Evolutionary conservation across 2,797 vertebrate species (phyloP).

Genomic region (Cebuella pygmaea): DNA sequence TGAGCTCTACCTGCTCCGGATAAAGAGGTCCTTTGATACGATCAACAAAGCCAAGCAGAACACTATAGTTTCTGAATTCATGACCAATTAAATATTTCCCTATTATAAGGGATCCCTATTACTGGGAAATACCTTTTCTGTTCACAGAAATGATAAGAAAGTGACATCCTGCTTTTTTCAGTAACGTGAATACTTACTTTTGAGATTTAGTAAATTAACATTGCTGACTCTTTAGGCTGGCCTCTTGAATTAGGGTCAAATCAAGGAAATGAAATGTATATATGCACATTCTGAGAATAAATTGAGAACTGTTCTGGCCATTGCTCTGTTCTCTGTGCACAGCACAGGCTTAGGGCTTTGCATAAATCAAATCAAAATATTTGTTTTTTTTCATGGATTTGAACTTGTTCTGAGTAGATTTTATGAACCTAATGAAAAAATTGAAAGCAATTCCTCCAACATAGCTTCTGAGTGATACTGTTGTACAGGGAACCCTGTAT

Average conservation of each 20-base stretch:
- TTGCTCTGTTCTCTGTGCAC: constrained; percentile 23
- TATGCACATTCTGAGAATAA: neutral
- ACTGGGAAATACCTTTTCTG: constrained; percentile 38
- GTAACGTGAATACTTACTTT: neutral
- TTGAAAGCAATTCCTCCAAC: constrained; percentile 3
- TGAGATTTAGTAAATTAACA: neutral
- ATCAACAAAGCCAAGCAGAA: constrained; percentile 9
- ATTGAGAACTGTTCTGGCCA: neutral
- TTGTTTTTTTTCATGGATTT: constrained; percentile 29
- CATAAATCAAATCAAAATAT: constrained; percentile 25
- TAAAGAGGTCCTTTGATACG: neutral
- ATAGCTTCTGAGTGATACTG: constrained; percentile 42
- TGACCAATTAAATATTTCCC: constrained; percentile 36
- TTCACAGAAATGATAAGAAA: neutral
- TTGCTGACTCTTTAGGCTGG: neutral
- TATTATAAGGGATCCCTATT: constrained; percentile 1
- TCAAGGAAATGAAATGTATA: neutral
- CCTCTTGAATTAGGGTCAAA: constrained; percentile 17
- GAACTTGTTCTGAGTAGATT: constrained; percentile 35
- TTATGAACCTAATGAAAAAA: constrained; percentile 43
- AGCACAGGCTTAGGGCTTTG: neutral
- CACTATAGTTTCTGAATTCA: constrained; percentile 36
- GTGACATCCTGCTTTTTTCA: neutral
- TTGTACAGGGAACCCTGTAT: neutral
- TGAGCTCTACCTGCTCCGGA: neutral